These are phyloP conservation scores for Channa striata DNA, from an alignment of 2,797 vertebrate genomes.

Conservation along the genomic window DNA sequence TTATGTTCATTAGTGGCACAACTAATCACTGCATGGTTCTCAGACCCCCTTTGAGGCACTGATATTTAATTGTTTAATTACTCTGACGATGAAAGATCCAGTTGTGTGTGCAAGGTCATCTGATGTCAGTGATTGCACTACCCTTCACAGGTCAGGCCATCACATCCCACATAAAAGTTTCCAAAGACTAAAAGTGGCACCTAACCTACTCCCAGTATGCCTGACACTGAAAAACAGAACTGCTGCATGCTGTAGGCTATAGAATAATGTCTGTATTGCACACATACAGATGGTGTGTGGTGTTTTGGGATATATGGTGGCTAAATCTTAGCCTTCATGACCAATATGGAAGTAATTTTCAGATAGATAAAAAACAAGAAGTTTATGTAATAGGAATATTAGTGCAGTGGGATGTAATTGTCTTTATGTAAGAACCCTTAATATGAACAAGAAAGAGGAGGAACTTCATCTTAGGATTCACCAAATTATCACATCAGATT, in stretches of 20 bases:
- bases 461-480: neutral
- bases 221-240: slow-evolving; percentile 25
- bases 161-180: slow-evolving; percentile 11
- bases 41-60: slow-evolving; percentile 53
- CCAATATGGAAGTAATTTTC: neutral
- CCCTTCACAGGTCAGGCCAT: slow-evolving; percentile 36
- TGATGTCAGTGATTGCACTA: slow-evolving; percentile 5
- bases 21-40: slow-evolving; percentile 60
- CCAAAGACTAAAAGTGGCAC: slow-evolving; percentile 22
- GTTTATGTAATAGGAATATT: too few relatives aligned
- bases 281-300: neutral
- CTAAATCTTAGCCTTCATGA: neutral
- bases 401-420: neutral
- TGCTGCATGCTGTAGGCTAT: neutral
- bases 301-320: neutral
- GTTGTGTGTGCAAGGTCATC: slow-evolving; percentile 53
- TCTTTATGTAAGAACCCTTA: neutral
- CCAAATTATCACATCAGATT: neutral
- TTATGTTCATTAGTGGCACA: slow-evolving; percentile 67
- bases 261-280: neutral
- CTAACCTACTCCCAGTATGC: slow-evolving; percentile 19
- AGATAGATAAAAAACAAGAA: neutral
- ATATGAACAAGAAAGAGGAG: neutral
- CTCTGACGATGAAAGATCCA: slow-evolving; percentile 64
- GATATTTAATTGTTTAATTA: slow-evolving; percentile 66